Conservation (phyloP, 2,888 invertebrate genomes). For the Amphipyra berbera region DNA sequence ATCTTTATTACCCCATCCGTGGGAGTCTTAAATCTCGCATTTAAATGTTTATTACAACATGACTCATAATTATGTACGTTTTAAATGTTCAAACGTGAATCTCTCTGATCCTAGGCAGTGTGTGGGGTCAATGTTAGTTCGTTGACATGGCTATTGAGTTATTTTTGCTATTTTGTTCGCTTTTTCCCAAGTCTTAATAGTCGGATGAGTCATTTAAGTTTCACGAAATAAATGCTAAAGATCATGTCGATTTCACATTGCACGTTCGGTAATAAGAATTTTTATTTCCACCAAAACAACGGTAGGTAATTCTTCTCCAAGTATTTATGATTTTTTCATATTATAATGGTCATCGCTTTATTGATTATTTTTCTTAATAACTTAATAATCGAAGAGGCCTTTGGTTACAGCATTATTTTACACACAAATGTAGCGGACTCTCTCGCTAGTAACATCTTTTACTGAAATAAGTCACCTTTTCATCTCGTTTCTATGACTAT, state of each 20-base stretch:
- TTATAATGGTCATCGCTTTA: background rate
- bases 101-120: conserved; percentile 52
- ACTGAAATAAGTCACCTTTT: too few relatives aligned
- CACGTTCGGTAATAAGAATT: conserved; percentile 21
- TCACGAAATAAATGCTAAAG: conserved; percentile 21
- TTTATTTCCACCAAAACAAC: background rate
- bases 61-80: conserved; percentile 75
- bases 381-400: too few relatives aligned
- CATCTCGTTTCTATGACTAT: too few relatives aligned
- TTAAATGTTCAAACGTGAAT: conserved; percentile 65
- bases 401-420: too few relatives aligned
- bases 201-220: conserved; percentile 22
- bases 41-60: conserved; percentile 76
- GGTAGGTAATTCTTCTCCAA: too few relatives aligned
- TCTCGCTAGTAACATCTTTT: too few relatives aligned
- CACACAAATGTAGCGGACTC: too few relatives aligned
- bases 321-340: background rate
- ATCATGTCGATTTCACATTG: conserved; percentile 25
- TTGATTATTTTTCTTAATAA: too few relatives aligned
- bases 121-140: conserved; percentile 52
- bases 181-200: conserved; percentile 19
- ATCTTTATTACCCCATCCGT: conserved; percentile 84
- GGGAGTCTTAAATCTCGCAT: conserved; percentile 76
- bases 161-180: conserved; percentile 28
- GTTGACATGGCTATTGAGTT: conserved; percentile 52